Evolutionary conservation across 2,113 vertebrate species (phyloP), one percentile per base, ranked within the genome.

Genomic region (Puffinus mauretanicus): DNA sequence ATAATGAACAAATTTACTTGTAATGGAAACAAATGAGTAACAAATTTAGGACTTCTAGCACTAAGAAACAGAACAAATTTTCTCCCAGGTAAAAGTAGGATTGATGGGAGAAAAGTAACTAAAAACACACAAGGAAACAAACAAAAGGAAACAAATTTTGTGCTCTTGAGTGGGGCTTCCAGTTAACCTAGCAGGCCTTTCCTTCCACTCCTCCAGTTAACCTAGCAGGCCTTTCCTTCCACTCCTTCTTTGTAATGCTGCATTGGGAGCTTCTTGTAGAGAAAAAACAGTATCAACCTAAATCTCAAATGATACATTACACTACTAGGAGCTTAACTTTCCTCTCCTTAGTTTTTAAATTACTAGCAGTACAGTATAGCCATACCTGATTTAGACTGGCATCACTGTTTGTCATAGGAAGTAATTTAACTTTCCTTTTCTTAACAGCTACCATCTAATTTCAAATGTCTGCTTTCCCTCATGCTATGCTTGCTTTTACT

Each of bases 311-410:
- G 8, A 46, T 24, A 9, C 7, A 46, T 40, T 86, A 71, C 32
- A 66, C 5, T 36, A 16, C 22, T 5, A 67, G 38, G 14, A 76
- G 5, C 11, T 72, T 49, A 65, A 57, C 11, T 72, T 52, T 19
- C 11, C n/a, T 75, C 44, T 71, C 40, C 15, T 46, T 34, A 36
- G 13, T 34, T 87, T 83, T 91, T 19, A 29, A 61, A 70, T 65
- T 54, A 65, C 22, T 54, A 81, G 11, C 44, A 73, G 12, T 69
- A 18, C 20, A 82, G 44, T 18, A 69, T 2, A 42, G 60, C 20
- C 42, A n/a, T 27, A 42, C 6, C 7, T 0, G 0, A 47, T 44
- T 84, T 29, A 78, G 36, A 52, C 54, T 51, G 34, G 65, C 3
- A 7, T n/a, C 25, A 20, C n/a, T 58, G 5, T 54, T 76, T 83